Conservation (phyloP, 1,140 invertebrate genomes). For the Drepana arcuata region DNA sequence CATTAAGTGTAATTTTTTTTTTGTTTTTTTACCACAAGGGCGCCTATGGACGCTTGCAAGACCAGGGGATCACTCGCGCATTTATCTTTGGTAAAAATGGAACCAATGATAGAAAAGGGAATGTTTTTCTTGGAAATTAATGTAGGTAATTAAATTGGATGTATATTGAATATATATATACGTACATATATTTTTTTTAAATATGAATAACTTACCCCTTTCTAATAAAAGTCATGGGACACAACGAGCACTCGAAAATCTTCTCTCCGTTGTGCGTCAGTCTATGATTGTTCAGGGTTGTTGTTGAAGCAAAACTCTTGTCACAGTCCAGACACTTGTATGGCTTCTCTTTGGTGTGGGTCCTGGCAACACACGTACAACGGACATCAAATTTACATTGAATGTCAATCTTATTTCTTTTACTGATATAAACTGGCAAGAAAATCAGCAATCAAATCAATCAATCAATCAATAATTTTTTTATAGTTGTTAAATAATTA, state of each 20-base stretch:
- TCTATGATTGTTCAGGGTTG: constrained; percentile 73
- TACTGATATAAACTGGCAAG: too few species aligned
- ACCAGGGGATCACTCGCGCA: neutral
- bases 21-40: constrained; percentile 1
- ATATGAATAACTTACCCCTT: constrained; percentile 15
- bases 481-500: too few species aligned
- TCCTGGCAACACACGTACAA: constrained; percentile 19
- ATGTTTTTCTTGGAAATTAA: too few species aligned
- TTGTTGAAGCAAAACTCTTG: constrained; percentile 72
- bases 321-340: constrained; percentile 68
- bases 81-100: neutral
- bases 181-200: neutral
- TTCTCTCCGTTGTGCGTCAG: constrained; percentile 75
- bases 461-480: too few species aligned
- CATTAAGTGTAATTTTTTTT: neutral
- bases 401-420: too few species aligned
- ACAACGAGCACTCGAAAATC: constrained; percentile 71
- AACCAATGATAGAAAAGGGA: too few species aligned
- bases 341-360: constrained; percentile 69
- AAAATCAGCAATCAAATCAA: too few species aligned
- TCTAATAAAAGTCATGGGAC: constrained; percentile 71
- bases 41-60: neutral
- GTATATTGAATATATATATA: too few species aligned
- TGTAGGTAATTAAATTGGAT: too few species aligned
- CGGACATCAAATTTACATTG: too few species aligned